Evolutionary conservation across 2,113 vertebrate genomes (phyloP), one percentile per base, ranked within the genome.

Genomic region (Muntiacus reevesi): DNA sequence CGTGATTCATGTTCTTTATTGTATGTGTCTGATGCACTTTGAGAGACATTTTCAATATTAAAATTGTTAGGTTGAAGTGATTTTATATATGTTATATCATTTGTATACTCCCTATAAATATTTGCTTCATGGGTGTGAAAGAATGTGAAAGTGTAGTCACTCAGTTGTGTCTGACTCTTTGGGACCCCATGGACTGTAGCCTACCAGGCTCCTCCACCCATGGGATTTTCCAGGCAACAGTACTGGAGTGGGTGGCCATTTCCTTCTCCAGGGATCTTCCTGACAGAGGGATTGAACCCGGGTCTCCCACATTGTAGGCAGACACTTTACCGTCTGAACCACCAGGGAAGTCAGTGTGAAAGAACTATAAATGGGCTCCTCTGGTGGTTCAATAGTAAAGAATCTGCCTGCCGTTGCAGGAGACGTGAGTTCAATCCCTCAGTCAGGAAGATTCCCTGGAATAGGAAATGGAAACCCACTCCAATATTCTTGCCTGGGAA

Each of bases 261-360:
- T n/a, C 62, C 15, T 67, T 67, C 7, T n/a, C 7, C 33, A 9
- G 33, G 14, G 2, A n/a, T 64, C 30, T n/a, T 64, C 30, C 33
- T 0, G 19, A 19, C 33, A 0, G 0, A 67, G 33, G 8, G 16
- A 19, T 5, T 67, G 30, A n/a, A 10, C 33, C 7, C 0, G 0
- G 4, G 17, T 19, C 33, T 67, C 33, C 33, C 0, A 0, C 33
- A n/a, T 19, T 67, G 33, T 67, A n/a, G 33, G 16, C 8, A 67
- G 16, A 67, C 17, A 10, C 64, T 36, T 67, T n/a, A n/a, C 64
- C 16, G 0, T 10, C 64, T 67, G 8, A 67, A 33, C 17, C 17
- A 67, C 8, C 64, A 67, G 33, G 16, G 1, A 67, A 67, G 16
- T n/a, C 62, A n/a, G 1, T 86, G 0, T 83, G 21, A 87, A 83